Conservation (phyloP, 1,140 invertebrate species). For the Hylyphantes graminicola region DNA sequence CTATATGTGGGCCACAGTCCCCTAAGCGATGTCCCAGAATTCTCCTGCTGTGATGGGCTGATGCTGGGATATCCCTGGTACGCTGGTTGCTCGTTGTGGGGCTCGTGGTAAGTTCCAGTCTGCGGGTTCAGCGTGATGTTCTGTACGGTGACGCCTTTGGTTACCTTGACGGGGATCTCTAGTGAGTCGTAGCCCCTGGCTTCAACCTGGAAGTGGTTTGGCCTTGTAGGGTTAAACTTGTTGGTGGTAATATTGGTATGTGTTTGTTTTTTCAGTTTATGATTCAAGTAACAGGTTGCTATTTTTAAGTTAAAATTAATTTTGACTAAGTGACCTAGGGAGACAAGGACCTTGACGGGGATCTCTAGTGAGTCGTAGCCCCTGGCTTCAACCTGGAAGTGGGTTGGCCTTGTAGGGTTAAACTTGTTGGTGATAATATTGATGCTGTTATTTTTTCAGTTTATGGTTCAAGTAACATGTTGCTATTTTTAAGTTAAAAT, state of each 20-base stretch:
- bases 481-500: too few relatives aligned
- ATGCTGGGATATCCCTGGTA: neutral
- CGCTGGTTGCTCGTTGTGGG: slow-evolving; percentile 3
- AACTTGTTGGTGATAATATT: too few relatives aligned
- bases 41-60: slow-evolving; percentile 1
- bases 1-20: slow-evolving; percentile 37
- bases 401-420: too few relatives aligned
- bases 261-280: too few relatives aligned
- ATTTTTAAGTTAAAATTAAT: too few relatives aligned
- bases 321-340: too few relatives aligned
- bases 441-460: too few relatives aligned
- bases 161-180: slow-evolving; percentile 86
- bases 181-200: slow-evolving; percentile 84
- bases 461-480: too few relatives aligned
- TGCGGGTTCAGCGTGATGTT: slow-evolving; percentile 44
- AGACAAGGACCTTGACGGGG: slow-evolving; percentile 75
- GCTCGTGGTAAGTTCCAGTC: slow-evolving; percentile 18
- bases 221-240: too few relatives aligned
- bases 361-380: slow-evolving; percentile 83
- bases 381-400: slow-evolving; percentile 80
- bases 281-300: too few relatives aligned
- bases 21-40: neutral
- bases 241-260: too few relatives aligned
- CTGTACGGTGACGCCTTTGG: slow-evolving; percentile 77
- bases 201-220: slow-evolving; percentile 74